Evolutionary conservation across 1,140 invertebrate species (phyloP), one percentile per base, ranked within the genome.

Genomic region (Aphelinus certus): DNA sequence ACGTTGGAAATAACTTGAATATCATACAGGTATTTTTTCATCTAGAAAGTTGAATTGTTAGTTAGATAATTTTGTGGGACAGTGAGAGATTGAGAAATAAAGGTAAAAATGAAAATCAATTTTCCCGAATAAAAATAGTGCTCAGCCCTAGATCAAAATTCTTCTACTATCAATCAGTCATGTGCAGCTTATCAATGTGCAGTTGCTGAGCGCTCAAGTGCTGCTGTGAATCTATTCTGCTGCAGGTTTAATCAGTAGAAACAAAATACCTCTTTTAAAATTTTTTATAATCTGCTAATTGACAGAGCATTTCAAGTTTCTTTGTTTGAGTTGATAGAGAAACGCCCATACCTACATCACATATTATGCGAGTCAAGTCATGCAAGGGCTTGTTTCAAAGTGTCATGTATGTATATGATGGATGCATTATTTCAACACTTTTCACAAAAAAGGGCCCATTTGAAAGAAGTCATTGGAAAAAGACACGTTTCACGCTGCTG

Each of bases 191-290:
- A 43, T 7, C 46, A 48, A 43, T 48, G 68, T 61, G 66, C 56
- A 69, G 66, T 69, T 56, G 46, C 58, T 70, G 68, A 70, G 68
- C 68, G 68, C 68, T 70, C 57, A 61, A 61, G 68, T 70, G 68
- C 68, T 70, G 10, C 68, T 70, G 58, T 61, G 53, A 79, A 71
- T 78, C 64, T 65, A 60, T 49, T 71, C 43, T 45, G 26, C 26
- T 26, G 26, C 26, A 26, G 26, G 26, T 26, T 26, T 26, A 26
- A 26, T 26, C 26, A 26, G 26, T 26, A 26, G 26, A 26, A 26
- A 26, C 26, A 0, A 26, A 26, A 26, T 26, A 26, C 26, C 26
- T 26, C 0, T 26, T 26, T 26, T 26, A 26, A 26, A 26, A 26
- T 26, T 26, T 26, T 26, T 26, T 26, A 26, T 26, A 26, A 26